These are phyloP conservation scores for Phylloscopus trochilus DNA, from an alignment of 2,113 vertebrate genomes.

Conservation along the genomic window DNA sequence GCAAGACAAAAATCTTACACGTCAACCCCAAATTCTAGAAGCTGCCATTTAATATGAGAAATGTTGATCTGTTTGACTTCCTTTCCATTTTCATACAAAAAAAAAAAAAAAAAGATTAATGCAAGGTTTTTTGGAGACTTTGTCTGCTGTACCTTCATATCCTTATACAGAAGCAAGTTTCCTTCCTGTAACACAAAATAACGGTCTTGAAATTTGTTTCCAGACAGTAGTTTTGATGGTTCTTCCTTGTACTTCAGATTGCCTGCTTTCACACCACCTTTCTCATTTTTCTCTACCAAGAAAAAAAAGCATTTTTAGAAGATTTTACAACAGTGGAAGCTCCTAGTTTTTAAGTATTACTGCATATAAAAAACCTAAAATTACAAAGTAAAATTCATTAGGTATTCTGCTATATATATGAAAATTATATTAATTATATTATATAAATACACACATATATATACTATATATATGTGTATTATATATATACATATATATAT, in stretches of 20 bases:
- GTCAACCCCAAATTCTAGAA: not conserved
- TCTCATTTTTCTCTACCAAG: slow-evolving; percentile 65
- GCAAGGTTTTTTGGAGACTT: not conserved
- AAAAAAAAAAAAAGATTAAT: not conserved
- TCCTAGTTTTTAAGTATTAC: not conserved
- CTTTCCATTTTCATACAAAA: not conserved
- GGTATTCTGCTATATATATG: not conserved
- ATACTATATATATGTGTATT: not conserved
- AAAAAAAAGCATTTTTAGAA: not conserved
- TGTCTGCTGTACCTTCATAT: slow-evolving; percentile 82
- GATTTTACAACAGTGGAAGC: not conserved
- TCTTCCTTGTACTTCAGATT: slow-evolving; percentile 88
- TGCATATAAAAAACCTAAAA: not conserved
- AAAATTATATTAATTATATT: not conserved
- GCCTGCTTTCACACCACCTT: slow-evolving; percentile 74
- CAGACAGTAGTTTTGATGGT: slow-evolving; percentile 88
- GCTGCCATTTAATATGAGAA: not conserved
- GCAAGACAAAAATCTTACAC: not conserved
- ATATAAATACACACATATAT: not conserved
- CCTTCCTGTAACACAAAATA: slow-evolving; percentile 83
- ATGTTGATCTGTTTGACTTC: not conserved
- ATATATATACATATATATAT: not conserved
- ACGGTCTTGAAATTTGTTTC: slow-evolving; percentile 93
- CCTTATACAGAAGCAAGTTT: slow-evolving; percentile 88
- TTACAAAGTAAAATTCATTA: not conserved